phyloP scores from a whole-genome alignment of 2,113 vertebrate genomes.

The Montifringilla adamsi region DNA sequence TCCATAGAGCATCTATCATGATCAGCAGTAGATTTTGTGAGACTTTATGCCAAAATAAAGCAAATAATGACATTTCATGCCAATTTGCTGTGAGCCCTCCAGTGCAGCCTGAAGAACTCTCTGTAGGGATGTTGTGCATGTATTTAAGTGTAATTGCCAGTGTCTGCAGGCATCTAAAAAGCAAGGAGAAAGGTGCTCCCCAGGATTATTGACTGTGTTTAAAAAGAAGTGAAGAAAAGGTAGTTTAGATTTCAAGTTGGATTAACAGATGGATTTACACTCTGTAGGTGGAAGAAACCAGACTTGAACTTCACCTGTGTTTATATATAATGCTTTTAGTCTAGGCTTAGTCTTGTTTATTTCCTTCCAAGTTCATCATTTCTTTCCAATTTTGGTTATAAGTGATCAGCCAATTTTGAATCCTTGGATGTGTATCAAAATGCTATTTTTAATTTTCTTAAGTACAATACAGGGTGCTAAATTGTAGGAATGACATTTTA shows the following conservation, averaged over 20 bases:
- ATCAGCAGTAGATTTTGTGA: background rate
- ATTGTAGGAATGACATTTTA: slow-evolving; percentile 6
- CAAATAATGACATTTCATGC: background rate
- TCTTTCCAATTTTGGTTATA: background rate
- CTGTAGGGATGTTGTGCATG: background rate
- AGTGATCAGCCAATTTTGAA: background rate
- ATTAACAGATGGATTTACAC: background rate
- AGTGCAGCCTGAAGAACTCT: background rate
- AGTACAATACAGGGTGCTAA: background rate
- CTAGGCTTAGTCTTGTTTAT: background rate
- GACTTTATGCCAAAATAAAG: background rate
- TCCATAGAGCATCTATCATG: background rate
- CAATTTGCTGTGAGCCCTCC: background rate
- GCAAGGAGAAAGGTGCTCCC: background rate
- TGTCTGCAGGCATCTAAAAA: background rate
- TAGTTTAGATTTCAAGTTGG: background rate
- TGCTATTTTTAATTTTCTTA: background rate
- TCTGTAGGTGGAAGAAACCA: background rate
- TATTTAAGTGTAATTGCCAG: background rate
- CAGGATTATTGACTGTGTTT: background rate
- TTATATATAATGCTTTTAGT: background rate
- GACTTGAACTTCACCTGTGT: background rate
- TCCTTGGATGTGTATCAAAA: slow-evolving; percentile 10
- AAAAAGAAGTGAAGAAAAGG: background rate
- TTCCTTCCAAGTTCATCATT: background rate